Evolutionary conservation across 30 jellyfish, hydroid and myxozoan species (phyloP), one percentile per base, ranked within the genome.

Genomic region (Chrysaora quinquecirrha): DNA sequence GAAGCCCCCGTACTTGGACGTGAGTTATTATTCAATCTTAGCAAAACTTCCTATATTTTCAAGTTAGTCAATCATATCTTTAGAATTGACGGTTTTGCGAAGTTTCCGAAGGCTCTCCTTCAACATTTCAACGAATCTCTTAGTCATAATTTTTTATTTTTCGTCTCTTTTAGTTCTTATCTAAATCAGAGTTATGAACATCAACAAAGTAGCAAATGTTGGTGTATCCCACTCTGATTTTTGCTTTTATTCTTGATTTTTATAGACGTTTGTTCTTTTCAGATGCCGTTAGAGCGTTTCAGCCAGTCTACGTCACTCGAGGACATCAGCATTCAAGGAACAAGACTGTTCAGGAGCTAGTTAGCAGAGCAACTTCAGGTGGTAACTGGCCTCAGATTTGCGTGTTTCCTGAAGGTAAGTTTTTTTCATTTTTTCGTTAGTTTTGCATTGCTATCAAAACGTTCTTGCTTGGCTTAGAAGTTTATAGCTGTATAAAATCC

Each of bases 381-480:
- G 96, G 97, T 25, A 72, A n/a, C 0, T 94, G 97, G 99, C 96
- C 97, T 2, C 97, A 81, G 4, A 61, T 94, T 30, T 73, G 94
- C 66, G 90, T 94, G 23, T 94, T 87, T 73, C 99, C 99, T 16
- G 99, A 94, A 88, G 99, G 99, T 94, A 61, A 0, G 71, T 1
- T 71, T 1, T 28, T 61, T 29, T 16, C 54, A 20, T 30, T n/a
- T 81, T 11, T 22, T 43, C 23, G 12, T n/a, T 68, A 11, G n/a
- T 0, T 24, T 68, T 68, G 0, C 11, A 21, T n/a, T 16, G 19
- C 14, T 20, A 20, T 68, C 19, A 0, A 62, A 62, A 16, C 25
- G 20, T 23, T 14, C 20, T 16, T 19, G 20, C 12, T 62, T 0
- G 74, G n/a, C n/a, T n/a, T n/a, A n/a, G n/a, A n/a, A n/a, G n/a